A percentile compares a stretch with the other conserved stretches of the same genome.
Conservation (phyloP, 1,140 invertebrate genomes). For the Drosophila lini region DNA sequence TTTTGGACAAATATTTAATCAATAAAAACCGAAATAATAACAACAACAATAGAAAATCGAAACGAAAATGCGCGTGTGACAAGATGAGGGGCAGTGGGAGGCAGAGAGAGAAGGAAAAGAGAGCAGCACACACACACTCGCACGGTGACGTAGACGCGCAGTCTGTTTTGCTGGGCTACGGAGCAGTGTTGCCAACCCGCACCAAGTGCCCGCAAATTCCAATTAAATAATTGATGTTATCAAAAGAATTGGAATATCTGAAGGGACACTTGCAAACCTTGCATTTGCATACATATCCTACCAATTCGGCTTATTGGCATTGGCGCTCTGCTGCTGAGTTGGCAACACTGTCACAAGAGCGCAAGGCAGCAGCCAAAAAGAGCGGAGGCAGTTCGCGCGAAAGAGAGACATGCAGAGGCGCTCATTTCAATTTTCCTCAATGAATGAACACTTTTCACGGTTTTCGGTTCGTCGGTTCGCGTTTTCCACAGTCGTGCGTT, state of each 20-base stretch:
- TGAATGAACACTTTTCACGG: slow-evolving; percentile 83
- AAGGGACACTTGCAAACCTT: neutral
- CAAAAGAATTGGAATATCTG: slow-evolving; percentile 22
- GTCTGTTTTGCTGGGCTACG: slow-evolving; percentile 53
- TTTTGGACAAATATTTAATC: slow-evolving; percentile 62
- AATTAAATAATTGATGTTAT: slow-evolving; percentile 38
- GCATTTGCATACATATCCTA: slow-evolving; percentile 1
- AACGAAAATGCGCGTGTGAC: slow-evolving; percentile 65
- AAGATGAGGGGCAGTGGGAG: slow-evolving; percentile 16
- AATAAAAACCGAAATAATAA: slow-evolving; percentile 58
- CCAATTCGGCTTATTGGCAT: slow-evolving; percentile 41
- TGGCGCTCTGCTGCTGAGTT: slow-evolving; percentile 53
- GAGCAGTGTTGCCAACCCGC: slow-evolving; percentile 38
- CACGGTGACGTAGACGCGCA: slow-evolving; percentile 56
- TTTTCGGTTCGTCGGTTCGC: slow-evolving; percentile 63
- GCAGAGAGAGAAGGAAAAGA: slow-evolving; percentile 6
- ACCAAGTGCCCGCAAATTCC: slow-evolving; percentile 1
- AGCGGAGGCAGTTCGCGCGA: slow-evolving; percentile 8
- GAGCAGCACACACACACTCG: slow-evolving; percentile 20
- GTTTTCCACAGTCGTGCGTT: slow-evolving; percentile 55
- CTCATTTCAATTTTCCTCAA: slow-evolving; percentile 82
- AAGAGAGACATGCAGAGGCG: slow-evolving; percentile 32
- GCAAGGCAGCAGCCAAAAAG: slow-evolving; percentile 28
- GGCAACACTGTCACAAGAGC: slow-evolving; percentile 60
- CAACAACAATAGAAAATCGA: slow-evolving; percentile 68